phyloP scores from a whole-genome alignment of 2,797 vertebrate species.

The Peromyscus eremicus region DNA sequence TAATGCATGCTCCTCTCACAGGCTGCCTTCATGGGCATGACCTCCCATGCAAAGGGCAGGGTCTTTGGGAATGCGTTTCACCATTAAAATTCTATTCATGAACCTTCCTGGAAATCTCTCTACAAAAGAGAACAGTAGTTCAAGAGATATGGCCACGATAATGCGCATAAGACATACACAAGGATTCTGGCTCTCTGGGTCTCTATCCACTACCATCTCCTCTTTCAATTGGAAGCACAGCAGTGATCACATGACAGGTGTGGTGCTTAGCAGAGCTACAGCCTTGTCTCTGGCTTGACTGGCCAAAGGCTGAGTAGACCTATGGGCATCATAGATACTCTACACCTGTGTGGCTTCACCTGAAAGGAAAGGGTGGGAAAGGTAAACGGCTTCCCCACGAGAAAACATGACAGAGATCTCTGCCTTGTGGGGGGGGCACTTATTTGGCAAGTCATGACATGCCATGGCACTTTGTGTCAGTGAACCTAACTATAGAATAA shows the following conservation, averaged over 20 bases:
- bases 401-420: not conserved
- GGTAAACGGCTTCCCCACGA: not conserved
- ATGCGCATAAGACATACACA: not conserved
- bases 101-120: conserved; percentile 26
- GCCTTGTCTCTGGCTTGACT: not conserved
- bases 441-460: not conserved
- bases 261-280: not conserved
- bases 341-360: not conserved
- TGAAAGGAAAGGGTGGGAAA: not conserved
- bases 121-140: not conserved
- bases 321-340: not conserved
- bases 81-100: conserved; percentile 63
- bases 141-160: not conserved
- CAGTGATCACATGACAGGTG: not conserved
- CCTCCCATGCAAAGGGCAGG: conserved; percentile 72
- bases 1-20: conserved; percentile 86
- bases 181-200: not conserved
- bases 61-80: conserved; percentile 72
- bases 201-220: not conserved
- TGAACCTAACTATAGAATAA: not conserved
- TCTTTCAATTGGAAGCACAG: not conserved
- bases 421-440: not conserved
- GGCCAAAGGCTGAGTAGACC: not conserved
- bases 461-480: not conserved
- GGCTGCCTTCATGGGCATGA: conserved; percentile 81